Base-by-base conservation (phyloP, 2,888 invertebrate genomes). In the Smittia sp. region DNA sequence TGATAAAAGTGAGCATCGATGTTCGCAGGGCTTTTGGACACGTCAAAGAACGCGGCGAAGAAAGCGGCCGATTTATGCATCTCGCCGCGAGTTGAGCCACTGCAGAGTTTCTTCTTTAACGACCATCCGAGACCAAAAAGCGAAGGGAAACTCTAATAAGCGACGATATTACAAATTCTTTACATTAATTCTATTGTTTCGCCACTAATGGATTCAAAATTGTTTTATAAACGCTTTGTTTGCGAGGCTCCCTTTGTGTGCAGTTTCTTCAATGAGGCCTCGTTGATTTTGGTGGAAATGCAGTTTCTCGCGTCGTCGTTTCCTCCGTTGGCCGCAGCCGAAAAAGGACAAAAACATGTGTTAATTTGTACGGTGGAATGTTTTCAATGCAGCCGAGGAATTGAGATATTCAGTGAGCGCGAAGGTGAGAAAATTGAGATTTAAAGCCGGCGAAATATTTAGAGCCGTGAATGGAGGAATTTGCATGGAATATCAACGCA, bases 161-260 rank as follows among this genome's bases (percentile, higher is more conserved):
- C 72, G 38, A 32, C 39, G 58, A 72, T 73, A 65, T 73, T 73
- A 73, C 73, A 73, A 73, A 73, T 73, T 73, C 73, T 65, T 73
- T 52, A 73, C 73, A 73, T 52, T 65, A 63, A 73, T 73, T 73
- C 73, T 63, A 73, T 73, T 73, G 73, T 73, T 73, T 62, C 62
- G 7, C 32, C 38, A 63, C 73, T 73, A 73, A 73, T 73, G 73
- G 73, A 73, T 73, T 73, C 73, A 54, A 73, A 73, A 73, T 73
- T 65, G 63, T 73, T 73, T 73, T 72, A 62, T 72, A 72, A 72
- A 72, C 62, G 72, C 72, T 58, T 62, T 72, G 58, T 58, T 58
- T 20, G 11, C 54, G 25, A 46, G 18, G 24, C 15, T 20, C n/a
- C 69, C 52, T 70, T 70, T 54, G 69, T 70, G 46, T 70, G 69